Evolutionary conservation across 1,140 invertebrate genomes (phyloP).

Genomic region (Linepithema humile): DNA sequence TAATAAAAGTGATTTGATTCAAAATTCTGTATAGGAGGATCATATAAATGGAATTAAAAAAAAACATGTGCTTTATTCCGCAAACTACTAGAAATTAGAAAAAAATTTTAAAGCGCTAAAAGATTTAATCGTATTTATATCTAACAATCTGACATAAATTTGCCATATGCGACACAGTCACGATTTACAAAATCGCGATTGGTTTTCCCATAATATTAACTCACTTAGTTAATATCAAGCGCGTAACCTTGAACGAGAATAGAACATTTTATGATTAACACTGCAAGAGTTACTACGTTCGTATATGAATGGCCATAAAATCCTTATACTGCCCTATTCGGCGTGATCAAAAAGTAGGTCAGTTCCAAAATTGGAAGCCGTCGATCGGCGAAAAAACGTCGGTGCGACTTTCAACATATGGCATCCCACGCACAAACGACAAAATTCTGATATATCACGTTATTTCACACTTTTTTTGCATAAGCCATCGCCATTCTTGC

Average conservation of each 20-base stretch:
- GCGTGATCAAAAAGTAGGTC: constrained; percentile 28
- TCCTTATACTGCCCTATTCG: background rate
- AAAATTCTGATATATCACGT: background rate
- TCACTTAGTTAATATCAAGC: background rate
- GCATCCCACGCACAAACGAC: background rate
- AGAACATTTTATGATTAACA: constrained; percentile 38
- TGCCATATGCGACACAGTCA: too few species aligned
- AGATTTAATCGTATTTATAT: background rate
- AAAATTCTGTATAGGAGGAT: background rate
- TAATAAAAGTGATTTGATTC: too few species aligned
- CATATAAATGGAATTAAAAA: background rate
- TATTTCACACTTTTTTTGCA: background rate
- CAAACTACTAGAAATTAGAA: background rate
- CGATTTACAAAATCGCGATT: constrained; percentile 3
- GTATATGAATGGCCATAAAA: constrained; percentile 28
- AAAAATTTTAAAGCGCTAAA: background rate
- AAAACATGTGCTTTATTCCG: background rate
- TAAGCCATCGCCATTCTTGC: too few species aligned
- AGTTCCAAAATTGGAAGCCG: constrained; percentile 18
- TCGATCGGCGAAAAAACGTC: constrained; percentile 25
- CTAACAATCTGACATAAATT: background rate
- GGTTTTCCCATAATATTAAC: too few species aligned
- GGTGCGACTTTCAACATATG: background rate
- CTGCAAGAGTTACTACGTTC: background rate
- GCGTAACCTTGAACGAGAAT: constrained; percentile 38